Base-by-base conservation (phyloP, 2,888 invertebrate species). In the Diaperis boleti region DNA sequence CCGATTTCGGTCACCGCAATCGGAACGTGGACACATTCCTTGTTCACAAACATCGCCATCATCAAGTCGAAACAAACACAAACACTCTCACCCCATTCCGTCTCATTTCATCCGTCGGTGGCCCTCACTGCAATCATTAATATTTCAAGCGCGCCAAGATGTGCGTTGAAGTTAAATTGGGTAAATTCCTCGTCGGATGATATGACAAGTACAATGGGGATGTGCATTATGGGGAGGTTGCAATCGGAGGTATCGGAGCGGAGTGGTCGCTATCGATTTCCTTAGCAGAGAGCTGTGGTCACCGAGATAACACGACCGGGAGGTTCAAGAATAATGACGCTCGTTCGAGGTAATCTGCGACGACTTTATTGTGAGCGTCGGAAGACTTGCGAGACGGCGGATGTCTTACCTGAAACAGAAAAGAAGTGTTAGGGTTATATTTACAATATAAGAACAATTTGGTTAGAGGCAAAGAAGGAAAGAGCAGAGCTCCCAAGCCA, bases 301-400 rank as follows among this genome's bases (percentile, higher is more conserved):
- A 62, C 47, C 22, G 60, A 55, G 62, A 62, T 62, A 62, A 56
- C 55, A 47, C 55, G 31, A 17, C 39, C n/a, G n/a, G 41, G 41
- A 45, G 45, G 20, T 49, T 55, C 49, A 56, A 62, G 62, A 62
- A 62, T 62, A 62, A 62, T 62, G 62, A 62, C 47, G 35, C 18
- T 37, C 33, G 49, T 56, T 13, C 7, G 39, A 55, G 47, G 39
- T 62, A 62, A 62, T 62, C 54, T 54, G 29, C 44, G 31, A 37
- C 35, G 54, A 54, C 45, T 54, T 60, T 60, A 54, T 60, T 54
- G 44, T 54, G 35, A 29, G 29, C 55, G 42, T 56, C 68, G 67
- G 65, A 65, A 71, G 69, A 70, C n/a, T n/a, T n/a, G n/a, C n/a
- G n/a, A 65, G 71, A 68, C 70, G 39, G 67, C 20, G 17, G 69